Evolutionary conservation across 2,113 vertebrate species (phyloP), one percentile per base, ranked within the genome.

Genomic region (Hipposideros armiger): DNA sequence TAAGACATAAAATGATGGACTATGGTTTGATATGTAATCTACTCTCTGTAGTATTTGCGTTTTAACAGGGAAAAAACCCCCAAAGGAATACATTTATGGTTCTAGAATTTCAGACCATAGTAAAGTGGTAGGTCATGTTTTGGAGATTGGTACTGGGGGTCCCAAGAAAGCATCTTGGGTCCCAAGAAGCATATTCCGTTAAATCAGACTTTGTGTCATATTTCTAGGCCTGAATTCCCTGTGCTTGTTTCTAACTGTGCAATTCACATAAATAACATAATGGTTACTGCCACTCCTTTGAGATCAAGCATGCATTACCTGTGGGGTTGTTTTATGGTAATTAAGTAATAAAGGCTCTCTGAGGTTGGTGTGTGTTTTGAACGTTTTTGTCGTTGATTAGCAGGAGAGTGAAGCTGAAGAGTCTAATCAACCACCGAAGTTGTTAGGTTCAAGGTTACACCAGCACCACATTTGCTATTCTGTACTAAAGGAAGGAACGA

Each of bases 261-360:
- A 73, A 87, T 64, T 86, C 73, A 94, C 74, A 95, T 89, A 96
- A 95, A 83, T 92, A 92, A 74, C 77, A 60, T 28, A 73, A 50
- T 87, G 50, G 30, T 82, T 91, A 83, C 82, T 73, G 85, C 40
- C 69, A 84, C 50, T 87, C 64, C 92, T 96, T 91, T 78, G 73
- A 87, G 90, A 97, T 95, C 82, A 94, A 94, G 87, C 92, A 84
- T 62, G 73, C 82, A 90, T 97, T 97, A 94, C 88, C 91, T 72
- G 56, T 74, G 91, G 88, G 91, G 52, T 92, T 82, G 52, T 97
- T 96, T 95, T 56, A 56, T 74, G 89, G 91, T 91, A 96, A 97
- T 97, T 93, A 97, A 97, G 62, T 86, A 95, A 86, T 95, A 85
- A 95, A 96, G 47, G 26, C 77, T 96, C 67, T 94, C 76, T 73